phyloP scores from a whole-genome alignment of 2,797 vertebrate genomes.

The Antrozous pallidus region DNA sequence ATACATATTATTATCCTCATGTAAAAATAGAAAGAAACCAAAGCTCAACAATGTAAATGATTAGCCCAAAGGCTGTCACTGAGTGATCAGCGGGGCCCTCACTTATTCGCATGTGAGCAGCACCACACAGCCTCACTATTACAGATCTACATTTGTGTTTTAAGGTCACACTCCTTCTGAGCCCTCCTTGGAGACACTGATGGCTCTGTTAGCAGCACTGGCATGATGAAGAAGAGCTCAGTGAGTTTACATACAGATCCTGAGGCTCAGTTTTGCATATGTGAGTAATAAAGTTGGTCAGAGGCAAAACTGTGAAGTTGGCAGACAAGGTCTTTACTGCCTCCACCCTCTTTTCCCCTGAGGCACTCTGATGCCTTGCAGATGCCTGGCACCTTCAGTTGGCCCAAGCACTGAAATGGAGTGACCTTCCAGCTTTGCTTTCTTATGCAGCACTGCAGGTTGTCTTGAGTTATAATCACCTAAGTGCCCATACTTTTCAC shows the following conservation, averaged over 20 bases:
- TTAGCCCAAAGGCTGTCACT: background rate
- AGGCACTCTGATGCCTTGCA: background rate
- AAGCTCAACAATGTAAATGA: background rate
- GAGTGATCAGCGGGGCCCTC: background rate
- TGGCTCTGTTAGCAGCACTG: background rate
- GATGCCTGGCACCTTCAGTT: background rate
- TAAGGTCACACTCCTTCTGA: background rate
- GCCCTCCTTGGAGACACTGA: background rate
- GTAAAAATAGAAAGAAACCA: background rate
- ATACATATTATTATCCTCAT: background rate
- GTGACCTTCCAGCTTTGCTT: background rate
- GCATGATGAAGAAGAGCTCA: background rate
- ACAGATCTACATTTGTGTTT: background rate
- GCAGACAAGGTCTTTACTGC: background rate
- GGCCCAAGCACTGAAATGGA: background rate
- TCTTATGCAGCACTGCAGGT: background rate
- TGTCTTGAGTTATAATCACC: background rate
- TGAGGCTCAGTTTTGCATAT: slow-evolving; percentile 32
- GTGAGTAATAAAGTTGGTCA: slow-evolving; percentile 38
- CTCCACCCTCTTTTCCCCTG: slow-evolving; percentile 9
- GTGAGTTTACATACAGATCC: background rate
- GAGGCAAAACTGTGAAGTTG: slow-evolving; percentile 23
- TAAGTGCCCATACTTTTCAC: background rate
- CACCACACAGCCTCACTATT: background rate
- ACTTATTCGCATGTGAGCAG: background rate